Conservation (phyloP, 2,797 vertebrate genomes). For the Schizopygopsis malacanthus region DNA sequence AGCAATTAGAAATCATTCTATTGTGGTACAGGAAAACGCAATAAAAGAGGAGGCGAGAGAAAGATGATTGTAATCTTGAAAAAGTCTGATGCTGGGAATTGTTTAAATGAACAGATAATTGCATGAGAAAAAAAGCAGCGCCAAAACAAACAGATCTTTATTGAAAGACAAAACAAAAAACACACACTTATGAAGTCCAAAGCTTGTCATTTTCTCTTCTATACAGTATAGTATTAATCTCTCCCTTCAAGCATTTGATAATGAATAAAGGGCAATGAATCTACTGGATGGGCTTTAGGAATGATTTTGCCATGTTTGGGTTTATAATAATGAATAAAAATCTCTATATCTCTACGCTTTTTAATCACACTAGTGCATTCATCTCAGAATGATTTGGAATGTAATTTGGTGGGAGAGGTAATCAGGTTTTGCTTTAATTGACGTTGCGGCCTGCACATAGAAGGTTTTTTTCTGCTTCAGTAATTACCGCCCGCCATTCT, state of each 20-base stretch:
- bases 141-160: constrained; percentile 28
- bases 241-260: constrained; percentile 2
- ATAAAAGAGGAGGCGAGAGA: constrained; percentile 20
- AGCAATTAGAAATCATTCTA: constrained; percentile 47
- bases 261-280: constrained; percentile 11
- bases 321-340: constrained; percentile 65
- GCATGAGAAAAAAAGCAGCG: constrained; percentile 13
- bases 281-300: neutral
- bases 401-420: constrained; percentile 79
- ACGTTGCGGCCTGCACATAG: constrained; percentile 69
- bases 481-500: constrained; percentile 67
- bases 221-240: constrained; percentile 35
- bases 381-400: constrained; percentile 65
- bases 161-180: neutral
- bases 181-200: constrained; percentile 12
- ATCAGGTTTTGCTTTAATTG: constrained; percentile 79
- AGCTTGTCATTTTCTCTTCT: neutral
- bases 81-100: constrained; percentile 31
- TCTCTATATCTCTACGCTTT: constrained; percentile 67
- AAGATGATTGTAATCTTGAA: constrained; percentile 45
- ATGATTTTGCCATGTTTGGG: constrained; percentile 47
- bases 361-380: constrained; percentile 59
- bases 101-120: constrained; percentile 50
- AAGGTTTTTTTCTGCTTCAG: constrained; percentile 67
- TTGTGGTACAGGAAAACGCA: constrained; percentile 35